These are phyloP conservation scores for Cheilosia impressa DNA, from an alignment of 2,888 invertebrate genomes.

Conservation along the genomic window DNA sequence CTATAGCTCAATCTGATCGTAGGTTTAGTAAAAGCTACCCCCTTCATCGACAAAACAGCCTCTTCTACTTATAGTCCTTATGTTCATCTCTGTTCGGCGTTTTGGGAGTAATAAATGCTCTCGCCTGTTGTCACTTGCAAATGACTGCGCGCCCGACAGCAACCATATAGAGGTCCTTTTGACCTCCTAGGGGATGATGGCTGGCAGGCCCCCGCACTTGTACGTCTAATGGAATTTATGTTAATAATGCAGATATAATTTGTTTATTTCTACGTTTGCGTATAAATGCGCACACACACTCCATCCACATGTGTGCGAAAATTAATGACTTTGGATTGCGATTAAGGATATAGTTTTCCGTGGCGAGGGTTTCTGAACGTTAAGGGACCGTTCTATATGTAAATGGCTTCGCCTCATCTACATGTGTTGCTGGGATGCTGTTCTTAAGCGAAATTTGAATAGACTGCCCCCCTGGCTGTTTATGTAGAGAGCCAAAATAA, in stretches of 20 bases:
- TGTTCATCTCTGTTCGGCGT: neutral
- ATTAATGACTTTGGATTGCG: slow-evolving; percentile 64
- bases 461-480: slow-evolving; percentile 16
- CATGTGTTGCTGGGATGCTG: slow-evolving; percentile 41
- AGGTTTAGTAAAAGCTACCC: no score
- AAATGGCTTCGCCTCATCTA: slow-evolving; percentile 57
- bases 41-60: no score
- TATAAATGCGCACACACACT: slow-evolving; percentile 1
- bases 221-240: slow-evolving; percentile 77
- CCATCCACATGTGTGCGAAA: slow-evolving; percentile 19
- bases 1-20: no score
- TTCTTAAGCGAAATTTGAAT: slow-evolving; percentile 63
- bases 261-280: slow-evolving; percentile 57
- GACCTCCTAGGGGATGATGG: slow-evolving; percentile 36
- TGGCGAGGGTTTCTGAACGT: slow-evolving; percentile 24
- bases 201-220: slow-evolving; percentile 13
- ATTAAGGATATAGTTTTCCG: slow-evolving; percentile 30
- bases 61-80: neutral
- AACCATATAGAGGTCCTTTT: slow-evolving; percentile 26
- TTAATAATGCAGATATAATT: slow-evolving; percentile 78
- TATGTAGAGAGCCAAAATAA: slow-evolving; percentile 42
- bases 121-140: slow-evolving; percentile 51
- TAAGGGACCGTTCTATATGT: slow-evolving; percentile 66
- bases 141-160: slow-evolving; percentile 43
- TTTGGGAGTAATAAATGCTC: neutral